A percentile compares a stretch with the other conserved stretches of the same genome.
phyloP scores from a whole-genome alignment of 2,113 vertebrate species.

The Macrotis lagotis region DNA sequence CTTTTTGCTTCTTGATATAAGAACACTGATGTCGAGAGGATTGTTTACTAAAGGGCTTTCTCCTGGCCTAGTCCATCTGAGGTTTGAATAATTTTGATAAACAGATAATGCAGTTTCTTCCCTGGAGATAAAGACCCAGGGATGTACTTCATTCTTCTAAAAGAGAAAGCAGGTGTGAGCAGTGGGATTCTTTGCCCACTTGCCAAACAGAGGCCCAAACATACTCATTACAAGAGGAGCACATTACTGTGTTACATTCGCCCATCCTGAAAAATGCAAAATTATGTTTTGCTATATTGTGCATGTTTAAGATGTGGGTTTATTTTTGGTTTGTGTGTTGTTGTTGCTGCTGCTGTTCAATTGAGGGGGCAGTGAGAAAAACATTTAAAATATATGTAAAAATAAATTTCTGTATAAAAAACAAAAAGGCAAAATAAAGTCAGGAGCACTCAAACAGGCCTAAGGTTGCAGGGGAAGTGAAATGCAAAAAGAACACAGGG shows the following conservation, averaged over 20 bases:
- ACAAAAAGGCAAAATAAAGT: neutral
- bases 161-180: neutral
- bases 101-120: neutral
- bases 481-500: neutral
- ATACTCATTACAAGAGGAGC: neutral
- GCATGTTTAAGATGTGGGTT: neutral
- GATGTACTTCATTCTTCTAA: constrained; percentile 9
- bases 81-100: constrained; percentile 29
- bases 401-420: neutral
- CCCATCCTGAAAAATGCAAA: neutral
- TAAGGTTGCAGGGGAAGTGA: neutral
- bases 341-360: neutral
- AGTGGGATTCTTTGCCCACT: neutral
- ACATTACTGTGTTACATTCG: neutral
- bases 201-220: constrained; percentile 16
- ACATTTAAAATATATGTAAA: neutral
- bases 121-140: neutral
- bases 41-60: constrained; percentile 5
- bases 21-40: neutral
- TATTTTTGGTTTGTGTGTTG: neutral
- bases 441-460: neutral
- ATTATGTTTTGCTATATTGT: neutral
- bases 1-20: constrained; percentile 31
- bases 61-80: neutral
- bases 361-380: neutral